These are phyloP conservation scores for Leptinotarsa texana DNA, from an alignment of 1,140 invertebrate species.

Conservation along the genomic window DNA sequence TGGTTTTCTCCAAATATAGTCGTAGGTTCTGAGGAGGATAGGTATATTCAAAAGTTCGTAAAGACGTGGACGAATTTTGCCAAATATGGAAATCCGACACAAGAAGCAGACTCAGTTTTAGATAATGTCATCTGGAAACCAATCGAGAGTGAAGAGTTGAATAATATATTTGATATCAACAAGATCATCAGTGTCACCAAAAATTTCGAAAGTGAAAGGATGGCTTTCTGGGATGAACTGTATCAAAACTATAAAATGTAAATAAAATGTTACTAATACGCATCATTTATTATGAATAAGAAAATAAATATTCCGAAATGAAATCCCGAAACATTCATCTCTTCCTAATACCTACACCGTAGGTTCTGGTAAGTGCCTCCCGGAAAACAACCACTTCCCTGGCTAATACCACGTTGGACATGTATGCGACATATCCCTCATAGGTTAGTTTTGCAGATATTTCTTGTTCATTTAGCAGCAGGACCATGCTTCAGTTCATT, in stretches of 20 bases:
- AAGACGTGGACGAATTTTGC: constrained; percentile 63
- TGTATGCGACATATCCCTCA: too few species aligned
- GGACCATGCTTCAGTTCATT: too few species aligned
- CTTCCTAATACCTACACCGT: too few species aligned
- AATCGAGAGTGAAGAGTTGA: constrained; percentile 56
- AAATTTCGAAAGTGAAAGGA: constrained; percentile 38
- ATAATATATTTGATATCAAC: constrained; percentile 54
- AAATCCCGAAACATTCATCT: too few species aligned
- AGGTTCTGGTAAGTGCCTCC: too few species aligned
- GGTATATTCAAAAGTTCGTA: constrained; percentile 58
- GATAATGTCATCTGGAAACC: constrained; percentile 58
- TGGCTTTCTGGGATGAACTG: background rate
- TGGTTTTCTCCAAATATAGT: constrained; percentile 52
- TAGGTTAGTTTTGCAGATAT: too few species aligned
- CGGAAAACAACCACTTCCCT: too few species aligned
- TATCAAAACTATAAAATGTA: background rate
- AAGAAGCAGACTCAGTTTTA: constrained; percentile 48
- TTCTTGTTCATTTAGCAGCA: too few species aligned
- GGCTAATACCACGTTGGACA: too few species aligned
- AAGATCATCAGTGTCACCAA: constrained; percentile 32
- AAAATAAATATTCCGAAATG: too few species aligned
- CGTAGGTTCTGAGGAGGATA: constrained; percentile 49
- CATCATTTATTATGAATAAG: too few species aligned
- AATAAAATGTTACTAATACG: background rate
- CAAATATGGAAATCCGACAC: constrained; percentile 58